Evolutionary conservation across 2,113 vertebrate species (phyloP).

Genomic region (Otis tarda): DNA sequence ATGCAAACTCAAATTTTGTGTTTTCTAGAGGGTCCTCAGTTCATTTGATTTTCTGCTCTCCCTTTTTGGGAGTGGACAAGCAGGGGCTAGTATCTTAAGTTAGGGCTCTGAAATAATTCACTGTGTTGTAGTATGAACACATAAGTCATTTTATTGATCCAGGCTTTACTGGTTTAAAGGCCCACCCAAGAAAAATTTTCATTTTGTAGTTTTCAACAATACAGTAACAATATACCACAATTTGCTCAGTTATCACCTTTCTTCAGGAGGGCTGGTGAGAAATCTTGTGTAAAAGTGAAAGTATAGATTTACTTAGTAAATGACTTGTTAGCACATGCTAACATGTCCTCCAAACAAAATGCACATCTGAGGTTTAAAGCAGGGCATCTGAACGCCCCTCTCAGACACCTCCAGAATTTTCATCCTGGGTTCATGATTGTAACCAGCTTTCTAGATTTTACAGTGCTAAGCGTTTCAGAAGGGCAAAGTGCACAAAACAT

Average conservation of each 20-base stretch:
- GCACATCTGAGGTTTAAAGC: not conserved
- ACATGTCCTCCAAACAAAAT: not conserved
- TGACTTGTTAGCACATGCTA: not conserved
- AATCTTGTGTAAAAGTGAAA: not conserved
- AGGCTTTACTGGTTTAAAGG: not conserved
- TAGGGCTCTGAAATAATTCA: not conserved
- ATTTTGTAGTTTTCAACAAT: not conserved
- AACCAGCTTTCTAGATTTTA: not conserved
- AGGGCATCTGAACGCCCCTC: not conserved
- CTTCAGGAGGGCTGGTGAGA: not conserved
- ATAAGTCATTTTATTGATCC: not conserved
- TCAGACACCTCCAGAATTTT: not conserved
- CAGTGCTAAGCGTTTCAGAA: not conserved
- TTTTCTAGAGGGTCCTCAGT: not conserved
- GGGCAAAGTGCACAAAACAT: not conserved
- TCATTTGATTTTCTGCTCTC: fast-evolving
- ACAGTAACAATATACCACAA: not conserved
- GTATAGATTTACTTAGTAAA: not conserved
- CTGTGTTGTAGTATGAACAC: not conserved
- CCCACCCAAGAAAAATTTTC: not conserved
- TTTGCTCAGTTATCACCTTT: not conserved
- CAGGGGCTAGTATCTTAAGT: not conserved
- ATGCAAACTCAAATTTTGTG: not conserved
- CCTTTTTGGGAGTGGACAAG: not conserved
- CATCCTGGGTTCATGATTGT: not conserved